phyloP scores from a whole-genome alignment of 2,113 vertebrate genomes.

The Pardalotus punctatus region DNA sequence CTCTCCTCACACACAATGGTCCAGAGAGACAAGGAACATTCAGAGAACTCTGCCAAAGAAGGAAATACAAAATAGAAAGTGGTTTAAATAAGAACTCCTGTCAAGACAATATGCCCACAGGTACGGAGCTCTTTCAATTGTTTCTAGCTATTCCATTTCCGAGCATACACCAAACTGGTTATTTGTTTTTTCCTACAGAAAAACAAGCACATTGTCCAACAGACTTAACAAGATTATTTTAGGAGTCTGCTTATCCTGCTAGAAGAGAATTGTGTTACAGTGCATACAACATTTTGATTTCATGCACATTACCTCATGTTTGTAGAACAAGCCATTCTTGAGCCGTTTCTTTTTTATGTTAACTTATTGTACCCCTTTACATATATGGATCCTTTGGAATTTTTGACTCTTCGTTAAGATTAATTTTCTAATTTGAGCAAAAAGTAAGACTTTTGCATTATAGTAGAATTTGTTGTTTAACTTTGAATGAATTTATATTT shows the following conservation, averaged over 20 bases:
- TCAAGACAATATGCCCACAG: neutral
- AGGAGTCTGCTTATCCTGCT: neutral
- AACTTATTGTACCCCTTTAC: neutral
- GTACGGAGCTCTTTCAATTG: neutral
- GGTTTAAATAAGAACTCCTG: neutral
- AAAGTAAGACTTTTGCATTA: neutral
- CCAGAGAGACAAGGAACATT: neutral
- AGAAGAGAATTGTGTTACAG: neutral
- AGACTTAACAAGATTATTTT: neutral
- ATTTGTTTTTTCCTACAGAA: neutral
- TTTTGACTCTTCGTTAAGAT: constrained; percentile 16
- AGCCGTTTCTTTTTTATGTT: neutral
- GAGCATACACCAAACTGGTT: neutral
- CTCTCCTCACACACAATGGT: neutral
- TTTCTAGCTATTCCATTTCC: neutral
- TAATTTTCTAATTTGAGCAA: constrained; percentile 34
- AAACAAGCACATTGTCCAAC: neutral
- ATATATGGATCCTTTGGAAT: neutral
- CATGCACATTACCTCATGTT: neutral
- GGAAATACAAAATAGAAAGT: neutral
- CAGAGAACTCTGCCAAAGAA: neutral
- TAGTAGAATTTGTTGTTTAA: neutral
- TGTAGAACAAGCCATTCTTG: neutral
- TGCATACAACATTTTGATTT: neutral
- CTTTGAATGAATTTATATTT: neutral